phyloP scores from a whole-genome alignment of 1,140 invertebrate genomes.

The Lepidurus apus region DNA sequence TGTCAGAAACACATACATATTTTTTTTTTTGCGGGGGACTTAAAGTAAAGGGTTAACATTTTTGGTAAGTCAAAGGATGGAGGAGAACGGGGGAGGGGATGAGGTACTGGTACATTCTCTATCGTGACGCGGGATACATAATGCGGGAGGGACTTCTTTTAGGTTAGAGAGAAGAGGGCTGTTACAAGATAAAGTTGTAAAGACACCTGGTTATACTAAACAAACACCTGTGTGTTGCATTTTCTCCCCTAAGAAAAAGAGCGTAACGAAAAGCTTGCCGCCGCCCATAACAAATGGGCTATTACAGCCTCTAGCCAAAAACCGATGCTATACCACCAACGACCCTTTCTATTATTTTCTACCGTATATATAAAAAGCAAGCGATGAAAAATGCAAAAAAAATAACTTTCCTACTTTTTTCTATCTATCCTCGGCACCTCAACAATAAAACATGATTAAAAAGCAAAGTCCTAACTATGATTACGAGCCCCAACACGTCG shows the following conservation, averaged over 20 bases:
- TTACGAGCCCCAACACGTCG: neutral
- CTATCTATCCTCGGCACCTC: neutral
- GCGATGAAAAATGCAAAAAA: neutral
- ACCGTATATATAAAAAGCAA: neutral
- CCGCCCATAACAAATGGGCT: conserved; percentile 20
- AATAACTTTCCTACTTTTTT: neutral
- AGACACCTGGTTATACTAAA: conserved; percentile 16
- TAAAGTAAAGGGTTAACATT: too few relatives aligned
- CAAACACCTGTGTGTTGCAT: conserved; percentile 21
- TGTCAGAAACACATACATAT: neutral
- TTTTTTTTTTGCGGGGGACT: too few relatives aligned
- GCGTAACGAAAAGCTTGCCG: conserved; percentile 20
- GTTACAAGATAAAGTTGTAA: conserved; percentile 19
- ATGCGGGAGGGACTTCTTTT: conserved; percentile 17
- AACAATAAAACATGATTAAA: neutral
- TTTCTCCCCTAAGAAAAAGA: conserved; percentile 18
- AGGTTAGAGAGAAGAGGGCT: neutral
- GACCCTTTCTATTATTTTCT: conserved; percentile 19
- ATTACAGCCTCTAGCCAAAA: conserved; percentile 21
- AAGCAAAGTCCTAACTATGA: neutral
- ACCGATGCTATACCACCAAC: conserved; percentile 13
- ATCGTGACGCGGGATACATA: conserved; percentile 18
- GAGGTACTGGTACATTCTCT: neutral
- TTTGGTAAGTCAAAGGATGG: neutral
- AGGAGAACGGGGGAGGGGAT: neutral